Evolutionary conservation across 2,888 invertebrate species (phyloP), one percentile per base, ranked within the genome.

Genomic region (Meganola albula): DNA sequence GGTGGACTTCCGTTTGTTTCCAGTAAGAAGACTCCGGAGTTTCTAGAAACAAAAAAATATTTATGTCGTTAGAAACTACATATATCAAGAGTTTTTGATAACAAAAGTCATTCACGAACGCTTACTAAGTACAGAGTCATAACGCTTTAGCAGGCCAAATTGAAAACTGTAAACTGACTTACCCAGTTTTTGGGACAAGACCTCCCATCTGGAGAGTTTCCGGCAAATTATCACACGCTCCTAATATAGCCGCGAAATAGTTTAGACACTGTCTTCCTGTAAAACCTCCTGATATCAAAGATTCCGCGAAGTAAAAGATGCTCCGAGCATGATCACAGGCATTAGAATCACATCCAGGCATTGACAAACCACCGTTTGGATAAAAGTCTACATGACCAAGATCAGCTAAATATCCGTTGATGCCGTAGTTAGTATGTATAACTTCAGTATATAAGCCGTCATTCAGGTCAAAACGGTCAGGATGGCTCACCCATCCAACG

Each of bases 401-500:
- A 14, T 63, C 64, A 3, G 48, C 64, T 1, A 74, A 37, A 26
- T 66, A 76, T 0, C 78, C 78, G 18, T 63, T 63, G 16, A 74
- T 38, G 2, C 72, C 75, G 12, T 63, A 66, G 44, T 76, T 78
- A 0, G 77, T 77, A 31, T 77, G 76, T 11, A 78, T 68, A 1
- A 74, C 78, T 62, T 78, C 77, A 2, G 76, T 74, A 44, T 75
- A 77, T 1, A 53, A 31, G 0, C 59, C 76, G 16, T 77, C 75
- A n/a, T 51, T 38, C 1, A 60, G 52, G 18, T 48, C 49, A 30
- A 77, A 75, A 3, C 71, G 64, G 14, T 73, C 54, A 6, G 63
- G 51, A 31, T 74, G 61, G 44, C 63, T 72, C 1, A 63, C 53
- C 74, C 76, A 77, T 7, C 77, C 77, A n/a, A 74, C 38, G 1